phyloP scores from a whole-genome alignment of 1,140 invertebrate species.

The Drosophila biarmipes region DNA sequence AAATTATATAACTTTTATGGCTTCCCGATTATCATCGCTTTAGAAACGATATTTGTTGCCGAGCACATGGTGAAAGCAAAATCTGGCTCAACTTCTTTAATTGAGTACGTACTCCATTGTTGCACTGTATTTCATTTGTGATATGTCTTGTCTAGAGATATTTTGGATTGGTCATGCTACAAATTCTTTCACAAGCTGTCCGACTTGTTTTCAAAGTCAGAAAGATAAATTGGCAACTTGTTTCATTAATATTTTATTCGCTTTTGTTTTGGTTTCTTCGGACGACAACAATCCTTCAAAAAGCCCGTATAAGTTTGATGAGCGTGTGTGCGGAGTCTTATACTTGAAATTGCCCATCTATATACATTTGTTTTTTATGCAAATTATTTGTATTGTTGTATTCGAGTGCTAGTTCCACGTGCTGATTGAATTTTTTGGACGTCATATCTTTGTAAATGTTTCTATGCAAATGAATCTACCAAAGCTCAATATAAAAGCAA shows the following conservation, averaged over 20 bases:
- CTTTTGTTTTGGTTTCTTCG: conserved; percentile 28
- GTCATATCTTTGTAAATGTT: not conserved
- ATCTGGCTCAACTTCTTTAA: conserved; percentile 11
- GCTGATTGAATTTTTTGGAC: conserved; percentile 8
- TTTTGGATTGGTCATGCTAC: conserved; percentile 19
- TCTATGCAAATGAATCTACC: not conserved
- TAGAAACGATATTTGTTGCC: conserved; percentile 3
- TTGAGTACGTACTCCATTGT: not conserved
- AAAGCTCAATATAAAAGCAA: conserved; percentile 2
- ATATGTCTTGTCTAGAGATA: conserved; percentile 3
- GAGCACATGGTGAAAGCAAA: conserved; percentile 14
- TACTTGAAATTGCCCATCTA: not conserved
- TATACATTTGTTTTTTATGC: conserved; percentile 42
- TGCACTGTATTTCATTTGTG: conserved; percentile 8
- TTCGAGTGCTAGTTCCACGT: conserved; percentile 27
- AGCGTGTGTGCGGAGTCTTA: conserved; percentile 19
- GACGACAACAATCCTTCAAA: conserved; percentile 49
- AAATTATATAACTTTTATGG: conserved; percentile 35
- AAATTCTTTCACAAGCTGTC: conserved; percentile 51
- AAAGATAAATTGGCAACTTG: conserved; percentile 69
- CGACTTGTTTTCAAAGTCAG: conserved; percentile 52
- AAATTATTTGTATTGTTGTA: conserved; percentile 16
- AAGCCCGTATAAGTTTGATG: conserved; percentile 22
- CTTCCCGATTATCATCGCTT: conserved; percentile 6
- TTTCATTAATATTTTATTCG: conserved; percentile 49